phyloP scores from a whole-genome alignment of 2,113 vertebrate genomes.

The Mobula birostris region DNA sequence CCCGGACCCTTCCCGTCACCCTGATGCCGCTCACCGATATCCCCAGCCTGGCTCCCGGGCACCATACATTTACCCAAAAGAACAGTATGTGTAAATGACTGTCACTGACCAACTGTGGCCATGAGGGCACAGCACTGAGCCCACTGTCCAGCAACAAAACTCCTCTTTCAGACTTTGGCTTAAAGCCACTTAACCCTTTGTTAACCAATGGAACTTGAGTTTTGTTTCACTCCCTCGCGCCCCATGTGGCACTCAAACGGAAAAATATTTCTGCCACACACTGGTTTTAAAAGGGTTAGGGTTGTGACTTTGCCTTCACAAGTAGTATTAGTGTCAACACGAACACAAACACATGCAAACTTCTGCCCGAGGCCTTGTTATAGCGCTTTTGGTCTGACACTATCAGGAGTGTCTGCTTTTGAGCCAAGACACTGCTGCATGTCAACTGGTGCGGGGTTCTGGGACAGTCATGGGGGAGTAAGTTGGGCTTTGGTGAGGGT shows the following conservation, averaged over 20 bases:
- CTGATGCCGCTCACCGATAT: neutral
- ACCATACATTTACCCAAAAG: neutral
- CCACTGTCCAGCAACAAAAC: neutral
- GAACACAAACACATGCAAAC: neutral
- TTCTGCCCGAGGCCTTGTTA: neutral
- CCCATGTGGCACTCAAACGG: neutral
- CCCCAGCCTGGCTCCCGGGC: slow-evolving; percentile 7
- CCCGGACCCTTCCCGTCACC: neutral
- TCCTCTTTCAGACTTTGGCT: slow-evolving; percentile 15
- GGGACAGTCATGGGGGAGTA: neutral
- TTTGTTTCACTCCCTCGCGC: neutral
- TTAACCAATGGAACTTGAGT: neutral
- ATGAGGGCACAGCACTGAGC: neutral
- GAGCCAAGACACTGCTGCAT: neutral
- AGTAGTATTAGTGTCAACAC: neutral
- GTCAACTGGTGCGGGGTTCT: neutral
- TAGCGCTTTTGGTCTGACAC: neutral
- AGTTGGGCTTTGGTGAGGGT: neutral
- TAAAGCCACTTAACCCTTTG: slow-evolving; percentile 21
- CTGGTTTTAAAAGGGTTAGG: slow-evolving; percentile 6
- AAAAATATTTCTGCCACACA: too few species aligned
- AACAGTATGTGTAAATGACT: slow-evolving; percentile 19
- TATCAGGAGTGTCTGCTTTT: neutral
- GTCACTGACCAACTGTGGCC: neutral
- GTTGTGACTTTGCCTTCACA: neutral